Base-by-base conservation (phyloP, 2,113 vertebrate species). In the Halcyon malimbica region DNA sequence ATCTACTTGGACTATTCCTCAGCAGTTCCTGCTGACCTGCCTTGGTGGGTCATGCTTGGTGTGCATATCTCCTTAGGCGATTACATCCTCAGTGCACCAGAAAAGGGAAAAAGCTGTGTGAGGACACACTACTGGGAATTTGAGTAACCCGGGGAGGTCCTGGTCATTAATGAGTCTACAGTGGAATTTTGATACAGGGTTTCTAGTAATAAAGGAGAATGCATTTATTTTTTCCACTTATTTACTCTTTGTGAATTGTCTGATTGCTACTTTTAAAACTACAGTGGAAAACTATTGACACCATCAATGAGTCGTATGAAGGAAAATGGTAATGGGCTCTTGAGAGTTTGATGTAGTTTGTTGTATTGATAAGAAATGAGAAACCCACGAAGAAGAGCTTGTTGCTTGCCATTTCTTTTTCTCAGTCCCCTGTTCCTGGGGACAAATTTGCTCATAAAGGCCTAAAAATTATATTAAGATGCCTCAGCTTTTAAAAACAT, bases 1-100 rank as follows among this genome's bases (percentile, higher is more conserved):
- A 26, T 44, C 51, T 51, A 29, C 56, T 24, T 7, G 51, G 24
- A 6, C 16, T 25, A 19, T 0, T 82, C 53, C 69, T 56, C 75
- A 70, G 79, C 50, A 51, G 11, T 1, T 42, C 25, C 74, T 62
- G 46, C 39, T 50, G 54, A 26, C 20, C 63, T 50, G 18, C 39
- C 60, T 54, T 3, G 2, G n/a, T 44, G 67, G 23, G 11, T 15
- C 5, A 1, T 39, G 37, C 71, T 59, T 41, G 29, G 24, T 28
- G 82, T 8, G 35, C 51, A 4, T 0, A 0, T 26, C 44, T 48
- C 37, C 33, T n/a, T 1, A 14, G 33, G 70, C 20, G 10, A 9
- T 8, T 33, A 23, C 1, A n/a, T 62, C 46, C 31, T 37, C 37
- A 10, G n/a, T 23, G 53, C 25, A 8, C 13, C 3, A 5, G 56